phyloP scores from a whole-genome alignment of 1,140 invertebrate species.

The Trypoxylus dichotomus region DNA sequence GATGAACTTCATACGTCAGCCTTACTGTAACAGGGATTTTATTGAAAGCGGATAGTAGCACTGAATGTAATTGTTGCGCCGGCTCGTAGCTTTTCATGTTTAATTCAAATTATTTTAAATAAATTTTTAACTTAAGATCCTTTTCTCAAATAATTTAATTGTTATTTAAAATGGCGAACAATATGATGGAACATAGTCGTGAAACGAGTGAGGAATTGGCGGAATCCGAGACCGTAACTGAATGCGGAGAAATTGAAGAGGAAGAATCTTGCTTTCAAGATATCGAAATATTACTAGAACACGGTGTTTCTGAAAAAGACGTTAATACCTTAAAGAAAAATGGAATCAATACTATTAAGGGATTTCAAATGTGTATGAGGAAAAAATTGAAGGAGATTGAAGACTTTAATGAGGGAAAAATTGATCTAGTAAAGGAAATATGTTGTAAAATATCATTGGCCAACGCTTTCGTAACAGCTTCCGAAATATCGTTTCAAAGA shows the following conservation, averaged over 20 bases:
- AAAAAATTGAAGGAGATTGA: constrained; percentile 74
- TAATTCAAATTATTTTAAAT: constrained; percentile 10
- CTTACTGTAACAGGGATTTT: neutral
- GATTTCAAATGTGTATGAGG: constrained; percentile 78
- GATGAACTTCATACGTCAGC: neutral
- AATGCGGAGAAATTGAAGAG: constrained; percentile 50
- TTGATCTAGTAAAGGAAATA: constrained; percentile 83
- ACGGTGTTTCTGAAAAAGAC: constrained; percentile 62
- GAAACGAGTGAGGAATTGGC: neutral
- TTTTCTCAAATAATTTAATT: neutral
- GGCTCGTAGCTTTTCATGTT: neutral
- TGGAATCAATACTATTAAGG: constrained; percentile 81
- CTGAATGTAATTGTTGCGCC: constrained; percentile 1
- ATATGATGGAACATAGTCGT: neutral
- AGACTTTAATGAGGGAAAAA: constrained; percentile 79
- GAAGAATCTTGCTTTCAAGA: constrained; percentile 60
- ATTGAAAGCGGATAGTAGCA: neutral
- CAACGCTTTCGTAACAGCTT: constrained; percentile 71
- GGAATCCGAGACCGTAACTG: constrained; percentile 12
- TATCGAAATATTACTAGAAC: constrained; percentile 59
- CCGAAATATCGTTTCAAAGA: constrained; percentile 72
- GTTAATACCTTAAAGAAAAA: constrained; percentile 77
- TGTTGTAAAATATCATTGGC: constrained; percentile 60
- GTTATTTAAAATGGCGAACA: neutral
- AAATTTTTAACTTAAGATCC: neutral